Evolutionary conservation across 2,888 invertebrate genomes (phyloP), one percentile per base, ranked within the genome.

Genomic region (Caenorhabditis panamensis): DNA sequence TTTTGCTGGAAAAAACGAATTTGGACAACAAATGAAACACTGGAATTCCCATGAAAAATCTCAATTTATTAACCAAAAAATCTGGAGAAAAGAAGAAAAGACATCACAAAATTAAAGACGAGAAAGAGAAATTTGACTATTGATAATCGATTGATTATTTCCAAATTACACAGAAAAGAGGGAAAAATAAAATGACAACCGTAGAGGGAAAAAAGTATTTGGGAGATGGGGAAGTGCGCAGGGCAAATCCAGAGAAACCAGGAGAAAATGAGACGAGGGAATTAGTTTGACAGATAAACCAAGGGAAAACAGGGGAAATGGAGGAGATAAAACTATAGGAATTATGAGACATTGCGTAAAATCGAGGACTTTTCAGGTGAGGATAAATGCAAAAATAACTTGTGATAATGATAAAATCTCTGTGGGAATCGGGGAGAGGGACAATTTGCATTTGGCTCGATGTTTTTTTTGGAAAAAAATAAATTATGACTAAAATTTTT

Each of bases 61-160:
- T 41, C 41, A 41, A 41, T 41, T 41, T 11, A 2, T 41, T 13
- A 11, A 13, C 13, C 13, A 41, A 41, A 41, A 41, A 41, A 41
- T 11, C 5, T 2, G 16, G 28, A n/a, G 13, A 13, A 13, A 41
- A 41, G 13, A 41, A 41, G 9, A 31, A n/a, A 20, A 26, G n/a
- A 56, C 11, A 28, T 56, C 36, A 56, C 56, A 56, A 56, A 56
- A 56, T 20, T 13, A 24, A 24, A 3, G 54, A 5, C 1, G 54
- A 54, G 22, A 54, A 9, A 18, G 18, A 49, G 18, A n/a, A n/a
- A n/a, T n/a, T n/a, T n/a, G n/a, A n/a, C n/a, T n/a, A n/a, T n/a
- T n/a, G n/a, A n/a, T n/a, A n/a, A n/a, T n/a, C n/a, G n/a, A 41
- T 41, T 13, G 41, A 41, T 41, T 41, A 11, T 13, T 41, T 41